phyloP scores from a whole-genome alignment of 35 echinoderm and acorn worm genomes.

The Anneissia japonica region DNA sequence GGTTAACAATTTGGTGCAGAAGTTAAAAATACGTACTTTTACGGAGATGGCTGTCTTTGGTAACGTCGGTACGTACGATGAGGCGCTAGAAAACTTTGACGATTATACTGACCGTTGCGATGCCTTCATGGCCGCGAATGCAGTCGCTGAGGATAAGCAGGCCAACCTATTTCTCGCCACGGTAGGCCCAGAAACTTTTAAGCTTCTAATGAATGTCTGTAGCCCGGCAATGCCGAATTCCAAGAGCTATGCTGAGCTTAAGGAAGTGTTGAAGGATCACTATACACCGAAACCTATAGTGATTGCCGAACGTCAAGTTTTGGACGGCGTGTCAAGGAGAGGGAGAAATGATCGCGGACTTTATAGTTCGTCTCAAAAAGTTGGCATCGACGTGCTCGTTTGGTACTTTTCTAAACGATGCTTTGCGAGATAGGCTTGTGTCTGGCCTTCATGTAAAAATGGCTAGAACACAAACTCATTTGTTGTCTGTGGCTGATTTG shows the following conservation, averaged over 20 bases:
- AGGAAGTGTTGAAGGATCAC: neutral
- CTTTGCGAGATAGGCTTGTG: conserved; percentile 14
- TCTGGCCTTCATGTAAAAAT: conserved; percentile 9
- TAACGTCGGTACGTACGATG: too few relatives aligned
- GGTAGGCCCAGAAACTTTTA: too few relatives aligned
- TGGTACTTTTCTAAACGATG: neutral
- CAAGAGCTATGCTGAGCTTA: conserved; percentile 15
- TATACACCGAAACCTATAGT: conserved; percentile 13
- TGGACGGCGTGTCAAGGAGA: conserved; percentile 6
- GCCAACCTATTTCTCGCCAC: too few relatives aligned
- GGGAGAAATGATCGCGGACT: neutral
- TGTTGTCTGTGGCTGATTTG: neutral
- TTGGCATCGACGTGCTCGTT: neutral
- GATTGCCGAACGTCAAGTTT: conserved; percentile 14
- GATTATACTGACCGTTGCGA: too few relatives aligned
- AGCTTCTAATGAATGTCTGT: neutral
- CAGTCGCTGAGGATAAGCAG: too few relatives aligned
- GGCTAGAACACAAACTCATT: conserved; percentile 16
- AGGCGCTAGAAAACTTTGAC: too few relatives aligned
- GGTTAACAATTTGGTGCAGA: too few relatives aligned
- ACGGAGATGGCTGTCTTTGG: too few relatives aligned
- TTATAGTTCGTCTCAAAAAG: conserved; percentile 18
- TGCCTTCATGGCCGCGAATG: too few relatives aligned
- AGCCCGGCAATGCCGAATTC: neutral
- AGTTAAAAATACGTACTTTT: too few relatives aligned